Base-by-base conservation (phyloP, 2,888 invertebrate species). In the Abrostola triplasia region DNA sequence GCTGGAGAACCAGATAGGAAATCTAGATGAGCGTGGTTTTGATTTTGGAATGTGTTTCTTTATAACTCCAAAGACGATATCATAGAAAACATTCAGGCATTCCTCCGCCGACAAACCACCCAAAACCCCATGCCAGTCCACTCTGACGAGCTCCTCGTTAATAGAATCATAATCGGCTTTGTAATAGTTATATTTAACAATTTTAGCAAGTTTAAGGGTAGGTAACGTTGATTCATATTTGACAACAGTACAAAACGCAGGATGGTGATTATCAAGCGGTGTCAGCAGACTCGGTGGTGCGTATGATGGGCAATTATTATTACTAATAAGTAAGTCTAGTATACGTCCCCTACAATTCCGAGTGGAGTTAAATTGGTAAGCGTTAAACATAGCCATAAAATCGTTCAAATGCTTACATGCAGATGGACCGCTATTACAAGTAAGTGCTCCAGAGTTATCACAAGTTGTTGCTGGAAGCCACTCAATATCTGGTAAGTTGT, bases 1-100 rank as follows among this genome's bases (percentile, higher is more conserved):
- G 0, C 48, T 44, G 2, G 61, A 53, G 13, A 65, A 71, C 71
- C 59, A 65, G 0, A 52, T 5, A 10, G 52, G 52, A 10, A 52
- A 52, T 10, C 40, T 52, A 13, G 52, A 13, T 10, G 52, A 52
- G 9, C 40, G 38, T 13, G 40, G 8, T 4, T 24, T 13, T 24
- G 52, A 13, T n/a, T 0, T 12, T 0, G 40, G 52, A 5, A 40
- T 40, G 10, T 40, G 7, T 6, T 7, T 40, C 10, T 10, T 40
- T 40, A 40, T 40, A 6, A 8, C 8, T 2, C 10, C 10, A 10
- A 40, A 40, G 10, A 40, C 10, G 2, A 40, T 7, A 40, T 40
- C 38, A 10, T 52, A 52, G 24, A 52, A 52, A 37, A 5, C 24
- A 24, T 52, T 40, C 4, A 40, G 13, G 24, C 24, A 12, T 11